Percentiles rank a stretch among this genome's conserved stretches.
Conservation (phyloP, 2,888 invertebrate genomes). For the Agonopterix arenella region DNA sequence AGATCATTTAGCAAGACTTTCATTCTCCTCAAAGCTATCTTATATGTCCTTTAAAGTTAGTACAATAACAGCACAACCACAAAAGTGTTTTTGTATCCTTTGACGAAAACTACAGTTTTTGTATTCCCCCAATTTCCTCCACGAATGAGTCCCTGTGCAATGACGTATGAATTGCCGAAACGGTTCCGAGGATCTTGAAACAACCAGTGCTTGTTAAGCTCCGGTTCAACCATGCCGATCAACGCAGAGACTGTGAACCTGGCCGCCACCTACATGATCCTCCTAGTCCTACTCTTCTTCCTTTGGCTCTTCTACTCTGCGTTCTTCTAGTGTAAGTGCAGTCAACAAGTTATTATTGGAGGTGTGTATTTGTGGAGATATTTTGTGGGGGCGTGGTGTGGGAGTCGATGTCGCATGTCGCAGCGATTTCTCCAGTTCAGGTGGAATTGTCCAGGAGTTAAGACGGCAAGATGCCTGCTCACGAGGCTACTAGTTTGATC, state of each 20-base stretch:
- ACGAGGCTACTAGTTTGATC: constrained; percentile 81
- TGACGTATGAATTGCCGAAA: constrained; percentile 34
- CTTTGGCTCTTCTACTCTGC: constrained; percentile 82
- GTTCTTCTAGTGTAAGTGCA: constrained; percentile 48
- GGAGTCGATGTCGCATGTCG: constrained; percentile 45
- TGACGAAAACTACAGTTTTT: too few relatives aligned
- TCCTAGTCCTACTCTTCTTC: constrained; percentile 79
- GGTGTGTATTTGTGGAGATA: constrained; percentile 52
- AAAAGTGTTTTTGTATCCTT: too few relatives aligned
- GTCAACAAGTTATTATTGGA: constrained; percentile 44
- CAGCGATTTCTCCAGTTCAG: constrained; percentile 54
- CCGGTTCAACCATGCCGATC: constrained; percentile 58
- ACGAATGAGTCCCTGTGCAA: constrained; percentile 47
- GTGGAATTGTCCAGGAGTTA: constrained; percentile 40
- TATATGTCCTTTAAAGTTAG: neutral
- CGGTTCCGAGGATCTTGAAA: constrained; percentile 30
- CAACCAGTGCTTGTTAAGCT: constrained; percentile 36
- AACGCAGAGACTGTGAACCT: constrained; percentile 81
- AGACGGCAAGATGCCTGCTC: too few relatives aligned
- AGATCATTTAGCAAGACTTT: neutral
- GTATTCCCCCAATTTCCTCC: neutral
- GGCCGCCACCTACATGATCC: constrained; percentile 83
- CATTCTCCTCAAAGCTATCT: neutral
- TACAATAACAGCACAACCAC: too few relatives aligned
- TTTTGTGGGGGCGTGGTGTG: constrained; percentile 18